Evolutionary conservation across 2,113 vertebrate genomes (phyloP).

Genomic region (Brachyistius frenatus): DNA sequence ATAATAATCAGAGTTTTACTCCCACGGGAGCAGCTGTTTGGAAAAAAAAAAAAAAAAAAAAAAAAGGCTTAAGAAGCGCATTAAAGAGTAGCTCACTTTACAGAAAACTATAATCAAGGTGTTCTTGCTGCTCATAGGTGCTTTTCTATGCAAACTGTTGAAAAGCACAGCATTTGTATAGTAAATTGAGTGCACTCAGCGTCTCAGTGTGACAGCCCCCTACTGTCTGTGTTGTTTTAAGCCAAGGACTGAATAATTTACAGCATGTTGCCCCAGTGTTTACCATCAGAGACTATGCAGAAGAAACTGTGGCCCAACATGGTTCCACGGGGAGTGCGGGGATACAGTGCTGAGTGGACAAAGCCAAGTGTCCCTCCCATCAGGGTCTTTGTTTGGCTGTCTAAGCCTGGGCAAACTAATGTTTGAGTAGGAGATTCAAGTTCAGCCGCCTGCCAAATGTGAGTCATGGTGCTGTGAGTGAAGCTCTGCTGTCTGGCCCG

Average conservation of each 20-base stretch:
- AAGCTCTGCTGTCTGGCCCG: conserved; percentile 17
- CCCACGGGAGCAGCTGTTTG: neutral
- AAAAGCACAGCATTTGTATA: conserved; percentile 51
- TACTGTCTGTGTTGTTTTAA: conserved; percentile 56
- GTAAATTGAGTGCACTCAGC: conserved; percentile 56
- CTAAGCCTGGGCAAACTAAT: conserved; percentile 64
- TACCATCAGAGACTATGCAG: conserved; percentile 65
- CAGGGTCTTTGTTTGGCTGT: conserved; percentile 65
- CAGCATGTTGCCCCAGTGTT: conserved; percentile 73
- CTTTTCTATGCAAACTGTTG: conserved; percentile 39
- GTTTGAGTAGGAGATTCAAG: conserved; percentile 69
- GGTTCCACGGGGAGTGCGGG: conserved; percentile 52
- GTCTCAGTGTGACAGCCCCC: conserved; percentile 52
- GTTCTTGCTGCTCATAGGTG: conserved; percentile 25
- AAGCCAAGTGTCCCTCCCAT: conserved; percentile 64
- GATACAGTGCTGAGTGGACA: conserved; percentile 63
- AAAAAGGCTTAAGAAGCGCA: conserved; percentile 7
- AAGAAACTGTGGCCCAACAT: conserved; percentile 53
- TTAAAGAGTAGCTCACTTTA: conserved; percentile 16
- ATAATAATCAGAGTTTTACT: conserved; percentile 13
- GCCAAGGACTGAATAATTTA: conserved; percentile 72
- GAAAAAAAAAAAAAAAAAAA: neutral
- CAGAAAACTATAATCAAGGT: conserved; percentile 38
- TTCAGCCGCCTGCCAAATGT: conserved; percentile 66
- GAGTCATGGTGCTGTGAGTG: conserved; percentile 61